Evolutionary conservation across 2,113 vertebrate species (phyloP), one percentile per base, ranked within the genome.

Genomic region (Arothron firmamentum): DNA sequence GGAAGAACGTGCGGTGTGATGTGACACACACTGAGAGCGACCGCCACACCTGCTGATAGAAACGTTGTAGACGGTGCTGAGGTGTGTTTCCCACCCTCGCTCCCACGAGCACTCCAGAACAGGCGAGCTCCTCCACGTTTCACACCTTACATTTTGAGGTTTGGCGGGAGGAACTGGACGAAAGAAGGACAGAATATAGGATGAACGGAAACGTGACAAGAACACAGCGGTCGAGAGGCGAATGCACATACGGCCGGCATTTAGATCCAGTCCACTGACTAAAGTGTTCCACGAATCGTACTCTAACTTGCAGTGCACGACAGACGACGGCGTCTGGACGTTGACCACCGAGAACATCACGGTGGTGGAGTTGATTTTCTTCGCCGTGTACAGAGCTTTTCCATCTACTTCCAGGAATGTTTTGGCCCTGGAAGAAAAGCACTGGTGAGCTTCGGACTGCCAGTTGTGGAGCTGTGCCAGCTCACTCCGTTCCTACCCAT

Each of bases 141-240:
- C 62, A 74, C 90, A 92, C 21, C 1, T 66, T 6, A 91, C 50
- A 28, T 84, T 71, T 47, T 18, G 18, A 6, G 88, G 85, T 58
- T 87, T 84, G 23, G 80, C 83, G 73, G 90, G 90, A 52, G 82
- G 81, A 19, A 78, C 88, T 91, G 45, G 5, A 17, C 2, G 31
- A 42, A 6, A 6, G 0, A 19, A 31, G 15, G 6, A 2, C 6
- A 48, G 21, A 58, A 5, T 17, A 55, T 17, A 17, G 2, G 45
- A 47, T n/a, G 6, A 46, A 31, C 2, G 42, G 16, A 59, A 23
- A n/a, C 43, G 47, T 1, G 25, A 38, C 17, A 6, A 12, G 15
- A 46, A 34, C 42, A 43, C 43, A 25, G 50, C 34, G 3, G 11
- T 45, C 6, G 45, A 46, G 9, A 31, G 21, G 2, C 3, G 18